Evolutionary conservation across 2,797 vertebrate species (phyloP), one percentile per base, ranked within the genome.

Genomic region (Hoplostethus mediterraneus): DNA sequence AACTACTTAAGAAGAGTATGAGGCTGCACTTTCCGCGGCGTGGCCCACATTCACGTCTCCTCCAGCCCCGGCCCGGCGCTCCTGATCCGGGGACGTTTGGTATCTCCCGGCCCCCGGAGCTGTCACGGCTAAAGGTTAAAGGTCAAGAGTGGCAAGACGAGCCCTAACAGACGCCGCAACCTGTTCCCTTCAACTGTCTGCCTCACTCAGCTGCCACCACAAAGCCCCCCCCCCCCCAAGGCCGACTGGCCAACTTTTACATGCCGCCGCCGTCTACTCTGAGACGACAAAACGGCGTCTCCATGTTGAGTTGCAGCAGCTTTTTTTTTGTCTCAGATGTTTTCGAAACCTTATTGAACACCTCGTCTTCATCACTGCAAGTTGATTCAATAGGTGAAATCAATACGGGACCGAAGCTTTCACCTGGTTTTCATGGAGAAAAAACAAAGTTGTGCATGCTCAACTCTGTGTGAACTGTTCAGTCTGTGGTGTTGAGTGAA

Each of bases 91-190:
- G 38, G 71, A 77, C 64, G 53, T 69, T 53, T 56, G 75, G 77
- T 51, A 86, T 88, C 83, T 78, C 61, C 54, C 71, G n/a, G 68
- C 52, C 80, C 59, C 81, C 53, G 70, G 71, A 83, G 83, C 85
- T 79, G 89, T 90, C 90, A 87, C 83, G 81, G 84, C 76, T 79
- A 84, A 92, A 92, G 88, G 87, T 78, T 63, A 92, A 88, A 88
- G 90, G 87, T 93, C 92, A 87, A 77, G 84, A 90, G 84, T 81
- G 59, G 87, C 79, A 71, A 90, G 90, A 93, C 65, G 78, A 92
- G 84, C 83, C 71, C 64, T 13, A 87, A 91, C 92, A 91, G 92
- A 88, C 80, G 76, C 76, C 66, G 63, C 65, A 91, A 90, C 88
- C 88, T 87, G 89, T 91, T 92, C 88, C 77, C 82, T 82, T 86